Base-by-base conservation (phyloP, 2,113 vertebrate genomes). In the Pollachius pollachius region DNA sequence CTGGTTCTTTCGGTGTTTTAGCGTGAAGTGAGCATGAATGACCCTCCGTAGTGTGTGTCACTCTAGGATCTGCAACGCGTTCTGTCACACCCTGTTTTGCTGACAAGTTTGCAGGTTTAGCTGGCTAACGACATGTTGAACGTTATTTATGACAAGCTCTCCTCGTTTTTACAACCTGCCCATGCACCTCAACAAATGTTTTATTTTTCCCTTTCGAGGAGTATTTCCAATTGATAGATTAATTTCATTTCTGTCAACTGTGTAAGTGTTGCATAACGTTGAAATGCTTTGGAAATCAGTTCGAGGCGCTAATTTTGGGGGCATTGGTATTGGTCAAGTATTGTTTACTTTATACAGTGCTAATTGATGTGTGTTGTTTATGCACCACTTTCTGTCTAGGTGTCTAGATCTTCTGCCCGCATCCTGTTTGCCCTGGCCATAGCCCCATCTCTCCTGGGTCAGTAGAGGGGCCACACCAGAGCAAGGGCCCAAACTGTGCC, bases 401-500 rank as follows among this genome's bases (percentile, higher is more conserved):
- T 86, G 52, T 74, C 64, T 69, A 30, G 72, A 74, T 79, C 69
- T 64, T 76, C 71, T 68, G 71, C 66, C 3, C 68, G 52, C 21
- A 57, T 67, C 73, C 67, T 68, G 68, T 80, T 80, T 76, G 69
- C 71, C 0, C 72, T 82, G 84, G 76, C 81, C 70, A 80, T 83
- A 80, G 75, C 71, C 41, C 80, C 78, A 82, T 84, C 78, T 77
- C 71, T 65, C 60, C 48, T 65, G 75, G 73, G 64, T 84, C 77
- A 83, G 60, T 48, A 54, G 73, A 87, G 79, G 89, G 85, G 79
- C 73, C 70, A 80, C 76, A 65, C 79, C 60, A 72, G 72, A 85
- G 75, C 76, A 82, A 87, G 86, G 85, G 79, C 83, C 3, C 18
- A 73, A 72, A 71, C 79, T 85, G 77, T 76, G 74, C 77, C 83